A percentile compares a stretch with the other conserved stretches of the same genome.
Evolutionary conservation across 2,797 vertebrate species (phyloP).

Genomic region (Eutrigla gurnardus): DNA sequence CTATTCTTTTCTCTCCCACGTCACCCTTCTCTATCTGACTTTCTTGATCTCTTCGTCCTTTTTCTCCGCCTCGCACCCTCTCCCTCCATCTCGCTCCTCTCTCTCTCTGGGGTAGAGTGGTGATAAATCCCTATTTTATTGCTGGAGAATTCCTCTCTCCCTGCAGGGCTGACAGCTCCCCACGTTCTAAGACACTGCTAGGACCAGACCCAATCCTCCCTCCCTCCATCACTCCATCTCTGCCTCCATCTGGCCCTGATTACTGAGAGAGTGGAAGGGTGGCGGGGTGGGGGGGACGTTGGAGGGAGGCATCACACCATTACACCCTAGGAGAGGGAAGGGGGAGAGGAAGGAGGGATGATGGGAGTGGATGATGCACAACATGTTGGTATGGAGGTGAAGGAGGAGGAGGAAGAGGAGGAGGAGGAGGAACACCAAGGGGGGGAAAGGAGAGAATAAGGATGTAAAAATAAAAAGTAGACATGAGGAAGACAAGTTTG

Average conservation of each 20-base stretch:
- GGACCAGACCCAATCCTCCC: slow-evolving; percentile 88
- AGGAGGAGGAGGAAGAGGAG: too few species aligned
- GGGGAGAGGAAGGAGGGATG: slow-evolving; percentile 57
- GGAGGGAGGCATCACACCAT: slow-evolving; percentile 80
- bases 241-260: slow-evolving; percentile 99
- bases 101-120: slow-evolving; percentile 95
- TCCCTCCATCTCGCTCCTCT: slow-evolving; percentile 49
- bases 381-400: slow-evolving; percentile 47
- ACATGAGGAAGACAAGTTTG: not conserved
- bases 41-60: slow-evolving; percentile 66
- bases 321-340: slow-evolving; percentile 85
- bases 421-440: slow-evolving; percentile 48
- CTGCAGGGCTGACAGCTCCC: slow-evolving; percentile 98
- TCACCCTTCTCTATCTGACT: slow-evolving; percentile 62
- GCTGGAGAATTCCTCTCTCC: slow-evolving; percentile 97
- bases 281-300: slow-evolving; percentile 40
- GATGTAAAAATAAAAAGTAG: not conserved
- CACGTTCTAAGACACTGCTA: slow-evolving; percentile 92
- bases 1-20: slow-evolving; percentile 42
- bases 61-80: slow-evolving; percentile 57
- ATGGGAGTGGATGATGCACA: slow-evolving; percentile 60
- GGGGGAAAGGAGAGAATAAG: slow-evolving; percentile 55
- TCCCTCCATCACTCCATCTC: slow-evolving; percentile 80
- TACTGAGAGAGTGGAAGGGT: slow-evolving; percentile 82
- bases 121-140: slow-evolving; percentile 99